Evolutionary conservation across 2,888 invertebrate genomes (phyloP).

Genomic region (Anarsia innoxiella): DNA sequence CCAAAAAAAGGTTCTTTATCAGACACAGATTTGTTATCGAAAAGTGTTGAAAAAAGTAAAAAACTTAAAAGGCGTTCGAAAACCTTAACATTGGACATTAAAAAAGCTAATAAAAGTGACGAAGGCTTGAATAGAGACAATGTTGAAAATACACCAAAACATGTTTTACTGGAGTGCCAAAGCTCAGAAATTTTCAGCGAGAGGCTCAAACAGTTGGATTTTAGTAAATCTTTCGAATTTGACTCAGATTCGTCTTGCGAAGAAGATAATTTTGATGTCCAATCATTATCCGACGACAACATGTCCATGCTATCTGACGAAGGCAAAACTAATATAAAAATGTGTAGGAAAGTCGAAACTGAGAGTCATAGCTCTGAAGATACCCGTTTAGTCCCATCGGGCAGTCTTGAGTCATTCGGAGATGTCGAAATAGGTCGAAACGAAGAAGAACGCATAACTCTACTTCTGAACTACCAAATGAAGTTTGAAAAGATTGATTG

Average conservation of each 20-base stretch:
- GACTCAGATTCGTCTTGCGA: constrained; percentile 33
- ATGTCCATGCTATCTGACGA: constrained; percentile 32
- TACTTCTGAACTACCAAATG: constrained; percentile 48
- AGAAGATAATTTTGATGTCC: neutral
- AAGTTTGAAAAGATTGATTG: constrained; percentile 51
- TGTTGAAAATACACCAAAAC: constrained; percentile 61
- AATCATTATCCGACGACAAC: constrained; percentile 43
- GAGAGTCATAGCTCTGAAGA: constrained; percentile 22
- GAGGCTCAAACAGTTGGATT: constrained; percentile 45
- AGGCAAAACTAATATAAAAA: constrained; percentile 19
- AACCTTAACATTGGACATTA: constrained; percentile 51
- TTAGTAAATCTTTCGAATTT: constrained; percentile 53
- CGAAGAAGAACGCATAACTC: constrained; percentile 44
- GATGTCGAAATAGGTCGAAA: constrained; percentile 55
- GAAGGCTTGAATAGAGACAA: constrained; percentile 26
- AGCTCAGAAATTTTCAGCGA: constrained; percentile 48
- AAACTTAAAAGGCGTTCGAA: constrained; percentile 36
- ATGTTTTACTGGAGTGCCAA: constrained; percentile 43
- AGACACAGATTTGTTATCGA: constrained; percentile 48
- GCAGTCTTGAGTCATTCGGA: constrained; percentile 52
- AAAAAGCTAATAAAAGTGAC: constrained; percentile 47
- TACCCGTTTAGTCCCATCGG: constrained; percentile 29
- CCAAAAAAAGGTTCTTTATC: constrained; percentile 52
- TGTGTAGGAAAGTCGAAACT: constrained; percentile 14
- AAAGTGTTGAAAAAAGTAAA: constrained; percentile 23